Conservation (phyloP, 2,113 vertebrate species). For the Scophthalmus maximus region DNA sequence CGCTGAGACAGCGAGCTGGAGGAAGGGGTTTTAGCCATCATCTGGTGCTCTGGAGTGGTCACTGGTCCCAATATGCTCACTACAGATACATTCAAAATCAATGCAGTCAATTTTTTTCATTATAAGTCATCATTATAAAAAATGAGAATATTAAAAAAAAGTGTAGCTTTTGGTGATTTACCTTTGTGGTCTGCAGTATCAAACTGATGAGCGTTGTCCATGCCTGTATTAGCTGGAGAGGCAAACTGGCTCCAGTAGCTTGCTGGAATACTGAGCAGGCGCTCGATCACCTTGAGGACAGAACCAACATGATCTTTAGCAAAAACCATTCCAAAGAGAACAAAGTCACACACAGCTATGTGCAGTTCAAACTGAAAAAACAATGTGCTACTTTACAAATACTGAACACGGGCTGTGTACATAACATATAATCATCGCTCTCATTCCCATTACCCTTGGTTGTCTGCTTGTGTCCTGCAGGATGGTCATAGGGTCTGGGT, state of each 20-base stretch:
- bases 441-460: constrained; percentile 82
- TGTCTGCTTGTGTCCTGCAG: constrained; percentile 91
- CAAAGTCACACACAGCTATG: neutral
- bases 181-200: constrained; percentile 87
- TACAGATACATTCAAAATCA: constrained; percentile 52
- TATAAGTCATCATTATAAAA: too few species aligned
- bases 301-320: neutral
- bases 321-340: neutral
- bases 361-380: neutral
- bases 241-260: constrained; percentile 91
- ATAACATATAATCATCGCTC: neutral
- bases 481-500: constrained; percentile 90
- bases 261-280: constrained; percentile 86
- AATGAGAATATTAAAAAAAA: too few species aligned
- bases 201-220: constrained; percentile 80
- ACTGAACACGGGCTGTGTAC: neutral
- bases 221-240: constrained; percentile 78
- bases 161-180: constrained; percentile 57
- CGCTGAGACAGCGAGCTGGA: constrained; percentile 92
- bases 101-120: neutral
- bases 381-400: neutral
- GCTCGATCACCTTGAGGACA: constrained; percentile 86
- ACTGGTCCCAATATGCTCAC: constrained; percentile 93
- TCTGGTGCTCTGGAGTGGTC: constrained; percentile 92
- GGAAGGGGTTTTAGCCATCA: constrained; percentile 88